Evolutionary conservation across 2,888 invertebrate species (phyloP).

Genomic region (Caenorhabditis macrosperma): DNA sequence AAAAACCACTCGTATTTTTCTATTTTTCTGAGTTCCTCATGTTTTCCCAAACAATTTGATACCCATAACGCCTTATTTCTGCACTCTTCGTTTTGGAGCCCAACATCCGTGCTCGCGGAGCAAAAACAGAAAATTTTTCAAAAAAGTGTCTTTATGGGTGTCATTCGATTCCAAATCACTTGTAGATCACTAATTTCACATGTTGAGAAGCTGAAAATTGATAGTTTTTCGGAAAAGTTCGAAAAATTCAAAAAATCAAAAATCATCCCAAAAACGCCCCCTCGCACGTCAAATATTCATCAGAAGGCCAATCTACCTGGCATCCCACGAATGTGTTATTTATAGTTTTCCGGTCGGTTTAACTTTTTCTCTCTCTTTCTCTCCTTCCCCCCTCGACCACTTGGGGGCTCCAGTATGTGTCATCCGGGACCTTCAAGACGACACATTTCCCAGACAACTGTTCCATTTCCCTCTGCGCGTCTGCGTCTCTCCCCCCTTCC

Average conservation of each 20-base stretch:
- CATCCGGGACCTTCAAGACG: no score
- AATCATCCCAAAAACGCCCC: no score
- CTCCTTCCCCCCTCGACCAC: background rate
- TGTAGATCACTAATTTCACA: background rate
- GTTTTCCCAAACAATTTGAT: background rate
- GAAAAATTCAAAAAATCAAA: background rate
- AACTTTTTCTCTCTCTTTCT: conserved; percentile 21
- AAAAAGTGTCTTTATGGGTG: background rate
- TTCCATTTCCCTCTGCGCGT: conserved; percentile 24
- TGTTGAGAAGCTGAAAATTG: background rate
- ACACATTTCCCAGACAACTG: no score
- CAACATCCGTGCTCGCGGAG: background rate
- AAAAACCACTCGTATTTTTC: background rate
- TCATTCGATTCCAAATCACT: background rate
- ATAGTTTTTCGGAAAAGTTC: background rate
- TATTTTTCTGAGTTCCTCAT: background rate
- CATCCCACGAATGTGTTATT: conserved; percentile 32
- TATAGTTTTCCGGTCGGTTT: conserved; percentile 40
- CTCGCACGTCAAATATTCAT: background rate
- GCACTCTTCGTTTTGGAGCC: background rate
- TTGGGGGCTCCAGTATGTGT: no score
- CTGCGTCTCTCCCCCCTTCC: background rate
- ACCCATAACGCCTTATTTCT: background rate
- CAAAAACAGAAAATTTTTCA: background rate
- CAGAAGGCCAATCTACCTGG: background rate